Conservation (phyloP, 2,888 invertebrate species). For the Drosophila suboccidentalis region DNA sequence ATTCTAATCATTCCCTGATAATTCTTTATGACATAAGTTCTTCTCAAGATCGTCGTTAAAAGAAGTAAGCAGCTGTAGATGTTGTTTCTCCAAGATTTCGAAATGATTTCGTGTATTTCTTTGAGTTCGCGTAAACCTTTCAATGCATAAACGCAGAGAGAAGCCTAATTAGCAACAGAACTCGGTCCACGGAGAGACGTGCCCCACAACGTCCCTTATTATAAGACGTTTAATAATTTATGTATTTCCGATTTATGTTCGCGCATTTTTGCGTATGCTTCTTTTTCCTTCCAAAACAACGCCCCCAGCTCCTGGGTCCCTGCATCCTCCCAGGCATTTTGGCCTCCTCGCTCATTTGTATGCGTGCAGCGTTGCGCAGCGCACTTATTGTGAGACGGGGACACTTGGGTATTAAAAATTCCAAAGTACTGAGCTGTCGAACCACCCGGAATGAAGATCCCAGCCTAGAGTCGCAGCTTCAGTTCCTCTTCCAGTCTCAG, state of each 20-base stretch:
- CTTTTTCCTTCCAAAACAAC: conserved; percentile 20
- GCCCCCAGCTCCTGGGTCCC: conserved; percentile 7
- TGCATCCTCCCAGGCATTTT: too few species aligned
- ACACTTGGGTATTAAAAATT: conserved; percentile 80
- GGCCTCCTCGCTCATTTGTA: conserved; percentile 65
- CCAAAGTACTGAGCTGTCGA: conserved; percentile 58
- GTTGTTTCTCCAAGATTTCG: background rate
- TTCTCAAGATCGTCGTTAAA: too few species aligned
- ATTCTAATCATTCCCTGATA: too few species aligned
- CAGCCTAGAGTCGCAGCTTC: conserved; percentile 26
- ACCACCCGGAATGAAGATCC: conserved; percentile 27
- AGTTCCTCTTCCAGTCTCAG: conserved; percentile 10
- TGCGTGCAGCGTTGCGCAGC: conserved; percentile 77
- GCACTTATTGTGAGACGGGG: conserved; percentile 75
- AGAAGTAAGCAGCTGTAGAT: background rate
- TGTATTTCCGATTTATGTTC: conserved; percentile 77
- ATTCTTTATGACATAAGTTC: too few species aligned
- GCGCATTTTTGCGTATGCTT: conserved; percentile 53
- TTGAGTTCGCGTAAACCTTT: background rate
- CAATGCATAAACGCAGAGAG: conserved; percentile 31
- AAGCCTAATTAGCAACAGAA: conserved; percentile 45
- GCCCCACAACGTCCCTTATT: conserved; percentile 59
- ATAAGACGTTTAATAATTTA: conserved; percentile 75
- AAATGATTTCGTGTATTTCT: background rate
- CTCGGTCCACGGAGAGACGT: conserved; percentile 19